Base-by-base conservation (phyloP, 2,113 vertebrate species). In the Chinchilla lanigera region DNA sequence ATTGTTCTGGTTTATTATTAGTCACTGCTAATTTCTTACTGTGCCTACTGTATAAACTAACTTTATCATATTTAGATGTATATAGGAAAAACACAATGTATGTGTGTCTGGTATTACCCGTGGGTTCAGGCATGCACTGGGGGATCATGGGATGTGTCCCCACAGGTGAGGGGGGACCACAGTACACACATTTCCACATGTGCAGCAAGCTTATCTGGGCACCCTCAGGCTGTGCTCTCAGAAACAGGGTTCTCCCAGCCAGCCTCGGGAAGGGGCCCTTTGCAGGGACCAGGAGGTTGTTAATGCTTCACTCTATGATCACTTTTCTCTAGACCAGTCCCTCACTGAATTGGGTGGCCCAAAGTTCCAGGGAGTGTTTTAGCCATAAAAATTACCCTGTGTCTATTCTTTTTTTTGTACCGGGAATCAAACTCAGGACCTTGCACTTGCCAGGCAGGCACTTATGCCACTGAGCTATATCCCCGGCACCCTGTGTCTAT, bases 191-290 rank as follows among this genome's bases (percentile, higher is more conserved):
- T 5, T 52, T 17, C 13, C 5, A 1, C 4, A 7, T 0, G 0
- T 4, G 41, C 0, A 6, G 14, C 44, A 1, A 33, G 78, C 16
- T 56, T 0, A 3, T 38, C 33, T 0, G 0, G 71, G 19, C 13
- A 35, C 7, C 56, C 60, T 2, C 11, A 22, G 35, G 84, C 56
- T 33, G 26, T 5, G 50, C 75, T 61, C 93, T 61, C 5, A 8
- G 67, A n/a, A 60, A 16, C 0, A 1, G 16, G 13, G 7, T 20
- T 17, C 20, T 11, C 44, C 26, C 44, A n/a, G 75, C 47, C 47
- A 20, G 35, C 47, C 90, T 33, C 0, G 0, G 24, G 35, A 14
- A 73, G 38, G 60, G n/a, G 5, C 38, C 80, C 80, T 35, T 69
- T 11, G 28, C 0, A 1, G 63, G 26, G 54, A 9, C 35, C 38